Evolutionary conservation across 2,113 vertebrate species (phyloP), one percentile per base, ranked within the genome.

Genomic region (human (Homo sapiens)): DNA sequence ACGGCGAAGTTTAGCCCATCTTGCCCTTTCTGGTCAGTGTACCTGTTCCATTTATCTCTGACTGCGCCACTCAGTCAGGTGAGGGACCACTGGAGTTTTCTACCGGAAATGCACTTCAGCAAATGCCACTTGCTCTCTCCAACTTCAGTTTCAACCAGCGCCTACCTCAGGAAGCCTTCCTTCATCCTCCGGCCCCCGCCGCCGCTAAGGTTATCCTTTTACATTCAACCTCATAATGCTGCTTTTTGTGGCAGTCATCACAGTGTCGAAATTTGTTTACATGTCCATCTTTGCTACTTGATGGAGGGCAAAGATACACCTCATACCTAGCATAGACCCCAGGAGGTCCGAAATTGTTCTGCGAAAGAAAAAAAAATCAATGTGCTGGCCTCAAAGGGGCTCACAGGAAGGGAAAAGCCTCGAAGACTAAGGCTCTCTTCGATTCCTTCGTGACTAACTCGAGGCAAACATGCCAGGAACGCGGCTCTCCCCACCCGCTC

Each of bases 211-310:
- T 72, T 72, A 43, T 61, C 82, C 70, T 81, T 96, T 72, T 9
- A 72, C 59, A 25, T 50, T 35, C 78, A 96, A 90, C 96, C 89
- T 97, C 96, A 95, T 17, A 95, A 94, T 93, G 92, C 76, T 96
- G 20, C 75, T 93, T 90, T 93, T 48, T 55, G 96, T 68, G 91
- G 82, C 48, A 86, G 85, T 82, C 78, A 96, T 52, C 84, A 48
- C 89, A 86, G 68, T 76, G 80, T 43, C 66, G 16, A 81, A 86
- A 85, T 50, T 40, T 94, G 94, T 87, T 94, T 75, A 93, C 40
- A 50, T 6, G 75, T 68, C 85, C 80, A 38, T 64, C 55, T 80
- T 76, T 57, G 70, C 66, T 75, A 32, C 50, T 50, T 83, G 57
- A 66, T 5, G 40, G 55, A 88, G 88, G 52, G 48, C 50, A 80